A percentile compares a stretch with the other conserved stretches of the same genome.
These are phyloP conservation scores for Thaleichthys pacificus DNA, from an alignment of 2,797 vertebrate species.

Conservation along the genomic window DNA sequence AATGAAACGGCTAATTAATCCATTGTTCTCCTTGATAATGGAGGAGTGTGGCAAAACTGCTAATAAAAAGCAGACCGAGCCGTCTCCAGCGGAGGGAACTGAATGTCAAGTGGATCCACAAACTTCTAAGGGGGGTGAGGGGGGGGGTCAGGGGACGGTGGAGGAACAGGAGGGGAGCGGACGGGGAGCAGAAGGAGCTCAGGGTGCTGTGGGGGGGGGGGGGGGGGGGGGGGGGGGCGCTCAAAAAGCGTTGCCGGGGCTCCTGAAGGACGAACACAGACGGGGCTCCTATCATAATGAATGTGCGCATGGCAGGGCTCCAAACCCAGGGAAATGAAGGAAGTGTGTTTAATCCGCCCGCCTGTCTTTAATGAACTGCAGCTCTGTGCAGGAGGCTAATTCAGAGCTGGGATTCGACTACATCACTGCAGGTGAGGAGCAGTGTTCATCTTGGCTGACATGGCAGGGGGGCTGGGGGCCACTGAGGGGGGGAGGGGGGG, in stretches of 20 bases:
- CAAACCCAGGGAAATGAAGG: conserved; percentile 73
- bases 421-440: conserved; percentile 69
- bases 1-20: conserved; percentile 67
- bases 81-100: conserved; percentile 31
- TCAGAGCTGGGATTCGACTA: conserved; percentile 71
- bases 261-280: conserved; percentile 76
- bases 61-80: conserved; percentile 31
- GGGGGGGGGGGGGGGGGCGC: conserved; percentile 51
- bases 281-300: conserved; percentile 79
- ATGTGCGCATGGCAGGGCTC: conserved; percentile 75
- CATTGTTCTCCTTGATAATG: conserved; percentile 60
- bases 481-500: conserved; percentile 2
- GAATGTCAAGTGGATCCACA: conserved; percentile 46
- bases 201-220: conserved; percentile 9
- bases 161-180: conserved; percentile 9
- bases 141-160: conserved; percentile 31
- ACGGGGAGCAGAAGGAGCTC: not conserved
- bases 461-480: conserved; percentile 49
- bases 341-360: conserved; percentile 74
- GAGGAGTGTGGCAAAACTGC: conserved; percentile 45
- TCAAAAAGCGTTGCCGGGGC: conserved; percentile 65
- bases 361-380: conserved; percentile 76
- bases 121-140: conserved; percentile 28
- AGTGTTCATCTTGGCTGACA: conserved; percentile 49
- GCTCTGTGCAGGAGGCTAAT: conserved; percentile 64